A percentile compares a stretch with the other conserved stretches of the same genome.
Conservation (phyloP, 2,797 vertebrate genomes). For the Chelidonichthys spinosus region DNA sequence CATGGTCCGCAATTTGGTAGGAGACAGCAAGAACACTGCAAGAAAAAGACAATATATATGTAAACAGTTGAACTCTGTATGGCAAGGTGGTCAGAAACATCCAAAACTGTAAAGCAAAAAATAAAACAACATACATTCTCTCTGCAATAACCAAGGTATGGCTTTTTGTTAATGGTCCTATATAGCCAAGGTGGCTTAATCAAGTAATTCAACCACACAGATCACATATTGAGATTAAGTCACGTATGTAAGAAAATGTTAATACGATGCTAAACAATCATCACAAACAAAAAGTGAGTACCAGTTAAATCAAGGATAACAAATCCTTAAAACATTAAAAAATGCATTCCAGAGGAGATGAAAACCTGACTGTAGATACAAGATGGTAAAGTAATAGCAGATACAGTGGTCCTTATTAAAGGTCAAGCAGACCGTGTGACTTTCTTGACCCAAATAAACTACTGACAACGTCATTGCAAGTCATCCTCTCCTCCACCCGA, state of each 20-base stretch:
- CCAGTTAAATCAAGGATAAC: background rate
- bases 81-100: background rate
- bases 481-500: too few relatives aligned
- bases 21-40: constrained; percentile 54
- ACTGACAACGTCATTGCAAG: too few relatives aligned
- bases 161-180: background rate
- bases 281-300: background rate
- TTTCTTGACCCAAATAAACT: too few relatives aligned
- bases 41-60: constrained; percentile 12
- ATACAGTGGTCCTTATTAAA: too few relatives aligned
- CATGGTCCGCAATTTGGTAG: constrained; percentile 46
- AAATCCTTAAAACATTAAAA: background rate
- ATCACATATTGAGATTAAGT: background rate
- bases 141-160: background rate
- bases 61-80: background rate
- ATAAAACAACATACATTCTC: background rate
- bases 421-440: too few relatives aligned
- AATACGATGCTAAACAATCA: background rate
- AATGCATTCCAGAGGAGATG: background rate
- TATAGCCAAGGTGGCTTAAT: background rate
- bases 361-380: background rate
- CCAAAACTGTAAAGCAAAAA: background rate
- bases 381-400: background rate
- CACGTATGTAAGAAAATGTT: too few relatives aligned
- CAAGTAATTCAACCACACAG: background rate